Conservation (phyloP, 1,140 invertebrate species). For the Lepidurus packardi region DNA sequence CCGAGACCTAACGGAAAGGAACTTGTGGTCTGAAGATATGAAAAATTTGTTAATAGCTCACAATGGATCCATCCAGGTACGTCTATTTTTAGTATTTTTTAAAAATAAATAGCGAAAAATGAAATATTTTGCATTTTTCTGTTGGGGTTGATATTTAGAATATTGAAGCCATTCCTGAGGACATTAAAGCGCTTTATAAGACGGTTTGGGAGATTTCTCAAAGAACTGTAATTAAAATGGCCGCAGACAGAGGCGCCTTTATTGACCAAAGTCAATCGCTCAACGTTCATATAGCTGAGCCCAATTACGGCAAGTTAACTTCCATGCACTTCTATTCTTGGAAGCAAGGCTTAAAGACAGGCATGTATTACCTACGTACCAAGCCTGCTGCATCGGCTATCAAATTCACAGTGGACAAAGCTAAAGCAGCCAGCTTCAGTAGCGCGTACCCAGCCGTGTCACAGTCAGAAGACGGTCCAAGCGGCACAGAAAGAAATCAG, state of each 20-base stretch:
- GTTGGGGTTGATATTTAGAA: conserved; percentile 45
- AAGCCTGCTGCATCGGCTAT: conserved; percentile 94
- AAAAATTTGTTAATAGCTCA: conserved; percentile 88
- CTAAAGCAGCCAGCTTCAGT: conserved; percentile 47
- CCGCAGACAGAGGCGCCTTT: conserved; percentile 92
- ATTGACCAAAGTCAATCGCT: conserved; percentile 98
- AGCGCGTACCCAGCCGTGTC: conserved; percentile 37
- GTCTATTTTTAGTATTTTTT: neutral
- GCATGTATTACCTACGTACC: conserved; percentile 97
- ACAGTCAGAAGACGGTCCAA: conserved; percentile 41
- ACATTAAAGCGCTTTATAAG: conserved; percentile 89
- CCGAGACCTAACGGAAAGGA: conserved; percentile 81
- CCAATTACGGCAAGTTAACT: conserved; percentile 86
- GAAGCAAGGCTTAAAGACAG: conserved; percentile 94
- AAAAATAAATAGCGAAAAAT: conserved; percentile 10
- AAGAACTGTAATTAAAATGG: conserved; percentile 91
- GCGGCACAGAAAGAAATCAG: conserved; percentile 54
- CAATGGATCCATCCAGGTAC: conserved; percentile 82
- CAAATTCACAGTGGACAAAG: conserved; percentile 97
- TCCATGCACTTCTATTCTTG: conserved; percentile 99
- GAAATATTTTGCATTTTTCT: neutral
- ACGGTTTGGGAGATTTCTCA: conserved; percentile 99
- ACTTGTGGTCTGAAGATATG: conserved; percentile 94
- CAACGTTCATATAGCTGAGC: conserved; percentile 92
- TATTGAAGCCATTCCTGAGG: conserved; percentile 78